These are phyloP conservation scores for Champsocephalus gunnari DNA, from an alignment of 2,797 vertebrate species.

Conservation along the genomic window DNA sequence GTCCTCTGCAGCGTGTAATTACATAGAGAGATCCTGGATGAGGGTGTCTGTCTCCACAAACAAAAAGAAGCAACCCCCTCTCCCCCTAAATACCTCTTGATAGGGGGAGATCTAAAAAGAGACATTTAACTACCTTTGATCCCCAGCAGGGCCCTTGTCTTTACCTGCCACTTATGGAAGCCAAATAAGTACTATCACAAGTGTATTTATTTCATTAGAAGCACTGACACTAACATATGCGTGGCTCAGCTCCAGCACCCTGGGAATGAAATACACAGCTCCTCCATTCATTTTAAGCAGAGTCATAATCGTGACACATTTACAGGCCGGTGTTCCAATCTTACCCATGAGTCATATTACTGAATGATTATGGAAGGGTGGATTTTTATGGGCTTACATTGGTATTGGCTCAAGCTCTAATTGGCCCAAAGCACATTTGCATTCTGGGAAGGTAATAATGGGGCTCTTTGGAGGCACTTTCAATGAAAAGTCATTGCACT, in stretches of 20 bases:
- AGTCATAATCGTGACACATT: constrained; percentile 78
- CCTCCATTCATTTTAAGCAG: constrained; percentile 70
- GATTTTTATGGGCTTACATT: constrained; percentile 78
- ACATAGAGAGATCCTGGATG: constrained; percentile 85
- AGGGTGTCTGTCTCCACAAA: constrained; percentile 81
- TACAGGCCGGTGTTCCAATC: constrained; percentile 72
- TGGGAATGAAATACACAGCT: constrained; percentile 70
- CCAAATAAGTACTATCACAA: constrained; percentile 78
- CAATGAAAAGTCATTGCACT: constrained; percentile 80
- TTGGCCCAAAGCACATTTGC: constrained; percentile 81
- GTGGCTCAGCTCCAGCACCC: constrained; percentile 68
- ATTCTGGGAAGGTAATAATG: constrained; percentile 83
- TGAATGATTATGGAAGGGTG: constrained; percentile 76
- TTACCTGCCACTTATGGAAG: constrained; percentile 76
- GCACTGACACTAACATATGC: constrained; percentile 72
- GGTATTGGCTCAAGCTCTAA: constrained; percentile 82
- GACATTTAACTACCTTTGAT: constrained; percentile 81
- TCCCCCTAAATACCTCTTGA: constrained; percentile 79
- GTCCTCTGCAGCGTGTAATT: constrained; percentile 85
- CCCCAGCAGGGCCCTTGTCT: constrained; percentile 70
- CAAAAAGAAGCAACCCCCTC: constrained; percentile 61
- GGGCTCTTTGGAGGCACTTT: constrained; percentile 77
- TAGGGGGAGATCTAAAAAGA: constrained; percentile 72
- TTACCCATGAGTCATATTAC: constrained; percentile 78
- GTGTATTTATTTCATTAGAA: constrained; percentile 80